Conservation (phyloP, 2,888 invertebrate genomes). For the Ligdia adustata region DNA sequence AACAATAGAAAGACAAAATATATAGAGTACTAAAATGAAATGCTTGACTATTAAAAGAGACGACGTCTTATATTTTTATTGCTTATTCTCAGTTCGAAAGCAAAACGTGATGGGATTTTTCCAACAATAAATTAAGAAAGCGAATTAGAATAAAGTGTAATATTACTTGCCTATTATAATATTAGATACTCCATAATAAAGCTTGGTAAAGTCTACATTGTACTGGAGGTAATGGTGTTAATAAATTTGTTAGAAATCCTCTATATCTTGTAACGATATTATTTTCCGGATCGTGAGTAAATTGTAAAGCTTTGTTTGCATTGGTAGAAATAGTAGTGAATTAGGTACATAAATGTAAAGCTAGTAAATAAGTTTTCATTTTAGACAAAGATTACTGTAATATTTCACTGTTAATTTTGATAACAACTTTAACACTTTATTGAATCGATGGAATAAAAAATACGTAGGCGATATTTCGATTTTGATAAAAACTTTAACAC, state of each 20-base stretch:
- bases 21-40: slow-evolving; percentile 21
- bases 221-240: slow-evolving; percentile 16
- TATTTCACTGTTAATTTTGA: too few relatives aligned
- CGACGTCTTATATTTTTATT: slow-evolving; percentile 20
- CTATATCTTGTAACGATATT: slow-evolving; percentile 19
- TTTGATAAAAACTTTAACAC: too few relatives aligned
- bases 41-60: slow-evolving; percentile 14
- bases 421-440: too few relatives aligned
- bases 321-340: not conserved
- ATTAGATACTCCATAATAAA: slow-evolving; percentile 12
- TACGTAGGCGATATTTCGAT: too few relatives aligned
- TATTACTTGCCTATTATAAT: slow-evolving; percentile 9
- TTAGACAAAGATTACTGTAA: too few relatives aligned
- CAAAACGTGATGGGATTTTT: slow-evolving; percentile 7
- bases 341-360: too few relatives aligned
- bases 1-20: slow-evolving; percentile 20
- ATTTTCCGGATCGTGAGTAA: slow-evolving; percentile 36
- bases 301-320: slow-evolving; percentile 12
- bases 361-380: too few relatives aligned
- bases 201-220: slow-evolving; percentile 7
- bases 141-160: slow-evolving; percentile 18
- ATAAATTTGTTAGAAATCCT: slow-evolving; percentile 22
- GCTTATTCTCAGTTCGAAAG: slow-evolving; percentile 15
- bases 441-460: too few relatives aligned
- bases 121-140: slow-evolving; percentile 2